phyloP scores from a whole-genome alignment of 1,140 invertebrate species.

The Steinernema feltiae region DNA sequence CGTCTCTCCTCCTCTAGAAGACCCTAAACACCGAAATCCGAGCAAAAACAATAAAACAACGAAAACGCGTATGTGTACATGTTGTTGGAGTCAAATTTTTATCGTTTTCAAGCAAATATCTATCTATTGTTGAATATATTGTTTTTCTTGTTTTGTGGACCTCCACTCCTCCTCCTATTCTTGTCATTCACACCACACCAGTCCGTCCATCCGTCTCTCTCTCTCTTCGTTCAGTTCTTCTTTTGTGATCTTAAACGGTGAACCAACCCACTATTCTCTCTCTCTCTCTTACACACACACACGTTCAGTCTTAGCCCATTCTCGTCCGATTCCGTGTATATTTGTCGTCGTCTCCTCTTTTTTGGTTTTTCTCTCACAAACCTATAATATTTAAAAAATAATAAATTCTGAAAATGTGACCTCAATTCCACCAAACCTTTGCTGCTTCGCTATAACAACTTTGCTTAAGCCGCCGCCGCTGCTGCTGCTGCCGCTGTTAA shows the following conservation, averaged over 20 bases:
- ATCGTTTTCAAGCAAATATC: neutral
- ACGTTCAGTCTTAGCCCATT: neutral
- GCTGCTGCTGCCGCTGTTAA: no score
- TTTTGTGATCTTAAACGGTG: constrained; percentile 15
- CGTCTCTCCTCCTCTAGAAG: neutral
- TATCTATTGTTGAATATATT: constrained; percentile 12
- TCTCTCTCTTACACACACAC: neutral
- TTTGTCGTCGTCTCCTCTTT: neutral
- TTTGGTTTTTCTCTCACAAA: neutral
- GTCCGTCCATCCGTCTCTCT: neutral
- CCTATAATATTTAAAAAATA: no score
- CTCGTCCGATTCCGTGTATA: constrained; percentile 13
- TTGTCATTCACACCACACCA: neutral
- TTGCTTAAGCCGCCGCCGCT: no score
- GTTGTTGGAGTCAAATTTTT: neutral
- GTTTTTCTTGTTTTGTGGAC: neutral
- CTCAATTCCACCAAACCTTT: no score
- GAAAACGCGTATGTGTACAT: constrained; percentile 14
- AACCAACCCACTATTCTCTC: neutral
- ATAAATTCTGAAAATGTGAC: no score
- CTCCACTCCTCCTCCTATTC: neutral
- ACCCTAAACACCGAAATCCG: neutral
- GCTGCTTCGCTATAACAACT: no score
- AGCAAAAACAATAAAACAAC: neutral
- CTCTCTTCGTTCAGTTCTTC: neutral